Evolutionary conservation across 2,888 invertebrate species (phyloP), one percentile per base, ranked within the genome.

Genomic region (Epinotia nisella): DNA sequence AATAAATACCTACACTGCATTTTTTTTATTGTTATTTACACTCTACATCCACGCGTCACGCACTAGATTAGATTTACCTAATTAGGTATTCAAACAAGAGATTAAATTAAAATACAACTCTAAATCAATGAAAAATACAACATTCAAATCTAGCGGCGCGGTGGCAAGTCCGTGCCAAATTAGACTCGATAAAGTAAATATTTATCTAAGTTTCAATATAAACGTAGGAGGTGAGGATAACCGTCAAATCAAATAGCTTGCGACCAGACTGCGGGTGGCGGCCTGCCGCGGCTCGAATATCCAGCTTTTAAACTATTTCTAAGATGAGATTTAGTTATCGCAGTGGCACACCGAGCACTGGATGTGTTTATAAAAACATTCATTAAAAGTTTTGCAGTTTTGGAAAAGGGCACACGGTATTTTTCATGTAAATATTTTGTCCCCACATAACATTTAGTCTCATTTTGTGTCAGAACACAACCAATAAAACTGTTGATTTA

Each of bases 161-260:
- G 86, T 84, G 87, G 87, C 87, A 86, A 82, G 88, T 86, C 82
- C 87, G 91, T 90, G 92, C 92, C 91, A 93, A 93, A 92, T 92
- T 92, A 93, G 91, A 91, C 89, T 87, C 88, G 89, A 88, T 91
- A 92, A 91, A 90, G 85, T 87, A 92, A 93, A 93, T 93, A 93
- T 93, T 93, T 93, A 92, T 90, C 85, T 88, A 91, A 91, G 90
- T 91, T 92, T 91, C 92, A 92, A 92, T 92, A 91, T 90, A 92
- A 92, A 92, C 91, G 91, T 90, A 90, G 89, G 90, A 90, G 91
- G 91, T 90, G 90, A 89, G 88, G 88, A 90, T 91, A 90, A 87
- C 91, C 89, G 90, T 92, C 91, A 91, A 91, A 90, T 91, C 87
- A 87, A 91, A 91, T 91, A 87, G 90, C 89, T 90, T 89, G 86